A percentile compares a stretch with the other conserved stretches of the same genome.
These are phyloP conservation scores for Orthosia incerta DNA, from an alignment of 2,888 invertebrate species.

Conservation along the genomic window DNA sequence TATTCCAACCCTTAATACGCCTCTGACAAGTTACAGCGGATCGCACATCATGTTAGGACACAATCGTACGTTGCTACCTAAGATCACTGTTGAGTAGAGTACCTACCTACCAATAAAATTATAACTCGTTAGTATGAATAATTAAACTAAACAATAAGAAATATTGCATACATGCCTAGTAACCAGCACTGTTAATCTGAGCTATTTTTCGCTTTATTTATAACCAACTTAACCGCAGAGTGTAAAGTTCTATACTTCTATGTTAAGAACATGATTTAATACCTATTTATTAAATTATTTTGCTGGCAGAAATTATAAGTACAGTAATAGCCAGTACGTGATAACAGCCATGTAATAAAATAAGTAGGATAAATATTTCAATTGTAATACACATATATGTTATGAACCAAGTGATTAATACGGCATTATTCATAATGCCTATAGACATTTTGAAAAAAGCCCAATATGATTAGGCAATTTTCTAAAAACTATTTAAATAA, in stretches of 20 bases:
- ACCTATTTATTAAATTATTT: neutral
- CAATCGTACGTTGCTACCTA: conserved; percentile 59
- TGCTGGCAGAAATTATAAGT: neutral
- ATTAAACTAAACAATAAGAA: neutral
- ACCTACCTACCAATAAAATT: neutral
- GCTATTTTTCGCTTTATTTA: conserved; percentile 18
- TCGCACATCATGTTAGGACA: conserved; percentile 64
- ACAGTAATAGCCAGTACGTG: neutral
- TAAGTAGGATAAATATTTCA: conserved; percentile 1
- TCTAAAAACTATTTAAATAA: too few relatives aligned
- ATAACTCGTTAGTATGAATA: neutral
- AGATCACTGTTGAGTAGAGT: neutral
- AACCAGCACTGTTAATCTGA: neutral
- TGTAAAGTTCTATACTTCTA: conserved; percentile 13
- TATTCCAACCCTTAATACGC: conserved; percentile 62
- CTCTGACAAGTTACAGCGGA: conserved; percentile 55
- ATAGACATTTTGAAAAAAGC: too few relatives aligned
- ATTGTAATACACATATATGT: too few relatives aligned
- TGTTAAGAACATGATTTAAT: conserved; percentile 20
- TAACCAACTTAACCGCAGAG: conserved; percentile 36
- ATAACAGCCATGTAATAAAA: neutral
- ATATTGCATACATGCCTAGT: conserved; percentile 5
- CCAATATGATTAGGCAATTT: too few relatives aligned
- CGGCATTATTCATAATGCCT: too few relatives aligned
- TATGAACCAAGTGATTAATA: too few relatives aligned